These are phyloP conservation scores for Anguilla anguilla DNA, from an alignment of 2,797 vertebrate species.

Conservation along the genomic window DNA sequence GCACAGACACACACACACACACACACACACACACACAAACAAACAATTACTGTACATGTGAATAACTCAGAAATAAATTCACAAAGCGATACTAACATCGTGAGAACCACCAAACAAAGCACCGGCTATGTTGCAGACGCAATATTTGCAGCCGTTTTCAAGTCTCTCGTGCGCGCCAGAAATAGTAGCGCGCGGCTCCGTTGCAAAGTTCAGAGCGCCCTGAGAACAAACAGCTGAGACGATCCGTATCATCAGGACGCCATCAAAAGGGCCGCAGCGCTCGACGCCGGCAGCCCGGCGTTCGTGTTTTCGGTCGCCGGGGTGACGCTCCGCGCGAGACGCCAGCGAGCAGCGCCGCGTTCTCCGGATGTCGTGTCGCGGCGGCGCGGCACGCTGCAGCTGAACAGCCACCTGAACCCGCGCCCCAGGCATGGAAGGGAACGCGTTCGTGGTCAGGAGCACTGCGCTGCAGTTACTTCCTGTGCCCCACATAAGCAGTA, in stretches of 20 bases:
- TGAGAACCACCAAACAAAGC: neutral
- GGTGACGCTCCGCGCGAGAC: conserved; percentile 48
- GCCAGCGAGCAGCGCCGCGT: conserved; percentile 36
- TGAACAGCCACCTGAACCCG: neutral
- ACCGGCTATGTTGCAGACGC: neutral
- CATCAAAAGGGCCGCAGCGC: conserved; percentile 27
- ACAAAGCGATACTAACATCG: neutral
- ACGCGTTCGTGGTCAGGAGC: neutral
- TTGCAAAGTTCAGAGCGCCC: neutral
- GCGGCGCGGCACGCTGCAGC: conserved; percentile 29
- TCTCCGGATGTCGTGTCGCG: conserved; percentile 42
- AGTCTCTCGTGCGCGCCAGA: neutral
- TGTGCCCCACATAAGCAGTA: conserved; percentile 2
- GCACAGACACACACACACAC: neutral
- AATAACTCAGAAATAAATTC: neutral
- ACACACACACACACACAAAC: neutral
- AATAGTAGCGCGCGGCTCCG: neutral
- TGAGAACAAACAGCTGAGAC: conserved; percentile 45
- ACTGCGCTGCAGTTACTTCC: neutral
- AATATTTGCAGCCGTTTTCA: neutral
- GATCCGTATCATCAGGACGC: conserved; percentile 34
- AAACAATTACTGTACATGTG: neutral
- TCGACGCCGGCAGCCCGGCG: conserved; percentile 41
- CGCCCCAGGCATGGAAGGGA: neutral
- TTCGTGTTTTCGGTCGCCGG: conserved; percentile 51